Percentiles rank a stretch among this genome's conserved stretches.
These are phyloP conservation scores for Dendrolimus houi DNA, from an alignment of 2,888 invertebrate genomes.

Conservation along the genomic window DNA sequence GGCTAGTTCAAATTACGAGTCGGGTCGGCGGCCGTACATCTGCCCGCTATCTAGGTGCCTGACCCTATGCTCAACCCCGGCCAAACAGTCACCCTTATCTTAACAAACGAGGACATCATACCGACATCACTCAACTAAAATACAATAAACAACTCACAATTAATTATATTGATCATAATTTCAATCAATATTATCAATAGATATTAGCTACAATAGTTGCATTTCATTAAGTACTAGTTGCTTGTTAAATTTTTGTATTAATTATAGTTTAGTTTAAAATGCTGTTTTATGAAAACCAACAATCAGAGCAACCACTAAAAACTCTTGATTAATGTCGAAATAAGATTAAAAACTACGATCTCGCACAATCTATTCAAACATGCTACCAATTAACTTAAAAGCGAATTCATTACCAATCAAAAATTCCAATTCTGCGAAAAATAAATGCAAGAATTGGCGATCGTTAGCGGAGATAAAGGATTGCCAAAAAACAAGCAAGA, in stretches of 20 bases:
- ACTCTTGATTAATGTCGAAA: no score
- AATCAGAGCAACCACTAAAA: no score
- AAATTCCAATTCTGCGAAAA: conserved; percentile 58
- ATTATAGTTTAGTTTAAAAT: no score
- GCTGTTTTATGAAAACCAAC: no score
- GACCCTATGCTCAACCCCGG: conserved; percentile 59
- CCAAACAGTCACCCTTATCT: conserved; percentile 54
- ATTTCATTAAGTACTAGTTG: background rate
- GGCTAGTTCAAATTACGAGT: conserved; percentile 4
- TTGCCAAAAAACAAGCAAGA: conserved; percentile 71
- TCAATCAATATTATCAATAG: conserved; percentile 20
- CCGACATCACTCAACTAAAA: conserved; percentile 23
- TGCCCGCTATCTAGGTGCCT: conserved; percentile 50
- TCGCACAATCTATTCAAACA: no score
- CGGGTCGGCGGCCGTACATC: conserved; percentile 57
- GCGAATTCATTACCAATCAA: conserved; percentile 46
- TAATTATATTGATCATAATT: conserved; percentile 9
- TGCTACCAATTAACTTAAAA: conserved; percentile 2
- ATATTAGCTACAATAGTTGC: background rate
- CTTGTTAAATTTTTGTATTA: no score
- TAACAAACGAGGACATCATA: conserved; percentile 61
- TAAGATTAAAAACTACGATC: no score
- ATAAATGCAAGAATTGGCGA: conserved; percentile 60
- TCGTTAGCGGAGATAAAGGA: conserved; percentile 69
- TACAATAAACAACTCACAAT: conserved; percentile 50